These are phyloP conservation scores for Thelaira solivaga DNA, from an alignment of 2,888 invertebrate species.

Conservation along the genomic window DNA sequence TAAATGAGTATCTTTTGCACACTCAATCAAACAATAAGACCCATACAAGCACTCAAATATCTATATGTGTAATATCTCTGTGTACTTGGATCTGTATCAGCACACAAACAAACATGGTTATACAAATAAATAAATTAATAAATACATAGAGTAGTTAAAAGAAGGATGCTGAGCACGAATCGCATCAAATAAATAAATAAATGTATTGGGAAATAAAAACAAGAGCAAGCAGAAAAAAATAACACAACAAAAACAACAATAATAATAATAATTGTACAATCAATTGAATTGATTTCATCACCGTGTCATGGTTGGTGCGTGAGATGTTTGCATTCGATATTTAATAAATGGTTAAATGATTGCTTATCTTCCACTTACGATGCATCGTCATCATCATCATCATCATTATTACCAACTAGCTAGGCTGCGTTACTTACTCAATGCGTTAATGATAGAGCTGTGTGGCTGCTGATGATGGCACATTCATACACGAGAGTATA, in stretches of 20 bases:
- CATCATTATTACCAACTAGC: no score
- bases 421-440: no score
- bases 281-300: constrained; percentile 62
- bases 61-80: no score
- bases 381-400: constrained; percentile 27
- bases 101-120: background rate
- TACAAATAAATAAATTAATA: constrained; percentile 21
- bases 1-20: constrained; percentile 61
- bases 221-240: no score
- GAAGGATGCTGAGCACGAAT: no score
- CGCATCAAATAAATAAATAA: no score
- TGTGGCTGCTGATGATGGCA: background rate
- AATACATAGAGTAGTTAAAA: background rate
- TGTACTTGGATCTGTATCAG: no score
- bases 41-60: background rate
- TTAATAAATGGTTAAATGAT: constrained; percentile 60
- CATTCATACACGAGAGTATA: background rate
- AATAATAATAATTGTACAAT: constrained; percentile 57
- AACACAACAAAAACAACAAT: no score
- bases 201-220: background rate
- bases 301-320: constrained; percentile 54
- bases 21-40: constrained; percentile 17
- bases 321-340: constrained; percentile 61
- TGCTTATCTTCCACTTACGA: constrained; percentile 57
- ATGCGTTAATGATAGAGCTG: constrained; percentile 1